Evolutionary conservation across 2,797 vertebrate genomes (phyloP).

Genomic region (Aeoliscus strigatus): DNA sequence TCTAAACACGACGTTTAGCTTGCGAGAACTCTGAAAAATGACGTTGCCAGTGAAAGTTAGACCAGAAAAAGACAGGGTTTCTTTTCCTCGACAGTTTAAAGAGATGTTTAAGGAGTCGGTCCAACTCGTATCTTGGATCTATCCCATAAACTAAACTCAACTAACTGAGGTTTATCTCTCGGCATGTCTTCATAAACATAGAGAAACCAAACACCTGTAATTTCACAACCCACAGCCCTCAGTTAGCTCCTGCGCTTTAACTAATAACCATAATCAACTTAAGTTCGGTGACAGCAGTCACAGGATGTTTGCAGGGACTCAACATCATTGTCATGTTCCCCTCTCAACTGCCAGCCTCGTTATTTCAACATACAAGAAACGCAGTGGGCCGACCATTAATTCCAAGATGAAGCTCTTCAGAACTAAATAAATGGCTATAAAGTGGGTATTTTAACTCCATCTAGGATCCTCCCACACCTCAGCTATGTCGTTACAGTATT

Average conservation of each 20-base stretch:
- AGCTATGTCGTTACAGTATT: too few relatives aligned
- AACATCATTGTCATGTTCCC: too few relatives aligned
- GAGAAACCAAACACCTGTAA: conserved; percentile 39
- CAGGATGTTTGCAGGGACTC: conserved; percentile 9
- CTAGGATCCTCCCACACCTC: too few relatives aligned
- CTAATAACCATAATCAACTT: conserved; percentile 52
- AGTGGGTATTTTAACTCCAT: too few relatives aligned
- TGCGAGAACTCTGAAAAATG: not conserved
- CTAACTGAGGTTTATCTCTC: conserved; percentile 31
- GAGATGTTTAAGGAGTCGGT: not conserved
- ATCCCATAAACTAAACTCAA: conserved; percentile 25
- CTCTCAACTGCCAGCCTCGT: too few relatives aligned
- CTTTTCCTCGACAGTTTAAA: too few relatives aligned
- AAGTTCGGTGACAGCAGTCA: conserved; percentile 31
- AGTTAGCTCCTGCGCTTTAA: conserved; percentile 25
- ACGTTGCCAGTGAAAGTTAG: not conserved
- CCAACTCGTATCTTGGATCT: conserved; percentile 11
- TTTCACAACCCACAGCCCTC: conserved; percentile 29
- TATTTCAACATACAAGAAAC: too few relatives aligned
- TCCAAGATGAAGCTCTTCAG: too few relatives aligned
- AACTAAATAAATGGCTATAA: too few relatives aligned
- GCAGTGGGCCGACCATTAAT: too few relatives aligned
- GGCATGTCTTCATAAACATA: conserved; percentile 28
- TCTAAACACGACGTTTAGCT: conserved; percentile 8
- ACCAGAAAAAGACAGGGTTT: conserved; percentile 5